Percentiles rank a stretch among this genome's conserved stretches.
These are phyloP conservation scores for Paratrypauchen microcephalus DNA, from an alignment of 2,797 vertebrate species.

Conservation along the genomic window DNA sequence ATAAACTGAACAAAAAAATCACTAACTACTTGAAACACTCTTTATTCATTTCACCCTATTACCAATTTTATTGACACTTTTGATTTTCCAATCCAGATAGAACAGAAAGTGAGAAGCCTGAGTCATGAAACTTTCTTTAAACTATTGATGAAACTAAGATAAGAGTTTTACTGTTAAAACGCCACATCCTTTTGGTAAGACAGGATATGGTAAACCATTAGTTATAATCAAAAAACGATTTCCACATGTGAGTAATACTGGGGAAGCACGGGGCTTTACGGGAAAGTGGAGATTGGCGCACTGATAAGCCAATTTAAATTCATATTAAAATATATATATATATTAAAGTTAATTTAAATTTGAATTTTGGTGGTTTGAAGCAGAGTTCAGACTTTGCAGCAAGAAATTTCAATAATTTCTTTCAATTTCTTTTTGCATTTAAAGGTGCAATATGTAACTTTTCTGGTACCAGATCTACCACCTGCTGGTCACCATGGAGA, in stretches of 20 bases:
- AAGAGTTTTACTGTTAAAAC: not conserved
- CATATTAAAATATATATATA: too few species aligned
- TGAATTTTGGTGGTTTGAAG: too few species aligned
- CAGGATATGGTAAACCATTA: not conserved
- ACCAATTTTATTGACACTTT: not conserved
- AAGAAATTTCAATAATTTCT: too few species aligned
- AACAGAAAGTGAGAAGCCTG: not conserved
- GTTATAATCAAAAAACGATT: not conserved
- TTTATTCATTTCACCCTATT: not conserved
- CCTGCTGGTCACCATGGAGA: too few species aligned
- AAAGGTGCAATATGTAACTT: too few species aligned
- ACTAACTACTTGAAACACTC: not conserved
- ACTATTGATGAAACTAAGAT: not conserved
- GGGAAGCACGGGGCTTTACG: not conserved
- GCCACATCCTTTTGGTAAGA: not conserved
- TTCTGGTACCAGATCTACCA: too few species aligned
- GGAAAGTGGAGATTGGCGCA: not conserved
- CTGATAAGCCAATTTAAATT: not conserved
- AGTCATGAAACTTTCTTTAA: not conserved
- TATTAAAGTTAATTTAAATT: too few species aligned
- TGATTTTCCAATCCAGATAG: not conserved
- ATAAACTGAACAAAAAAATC: too few species aligned
- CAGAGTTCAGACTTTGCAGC: too few species aligned
- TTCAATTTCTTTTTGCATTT: too few species aligned
- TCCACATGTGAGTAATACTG: not conserved